A percentile compares a stretch with the other conserved stretches of the same genome.
These are phyloP conservation scores for Octodon degus DNA, from an alignment of 2,113 vertebrate species.

Conservation along the genomic window DNA sequence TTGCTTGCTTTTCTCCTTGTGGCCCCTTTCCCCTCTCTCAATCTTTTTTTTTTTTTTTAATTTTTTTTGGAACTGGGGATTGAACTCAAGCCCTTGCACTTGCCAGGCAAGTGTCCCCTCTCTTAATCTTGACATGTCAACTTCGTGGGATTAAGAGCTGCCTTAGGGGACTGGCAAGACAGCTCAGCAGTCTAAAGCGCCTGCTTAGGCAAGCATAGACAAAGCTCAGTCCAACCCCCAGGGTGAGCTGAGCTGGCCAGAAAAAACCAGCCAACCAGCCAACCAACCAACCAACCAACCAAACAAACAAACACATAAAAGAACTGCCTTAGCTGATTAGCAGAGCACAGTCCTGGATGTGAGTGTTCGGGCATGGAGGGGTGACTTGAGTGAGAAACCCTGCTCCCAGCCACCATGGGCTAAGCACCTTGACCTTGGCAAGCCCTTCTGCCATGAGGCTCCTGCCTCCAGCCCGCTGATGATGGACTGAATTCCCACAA, in stretches of 20 bases:
- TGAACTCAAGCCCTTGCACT: too few species aligned
- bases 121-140: neutral
- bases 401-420: neutral
- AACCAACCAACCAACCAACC: too few species aligned
- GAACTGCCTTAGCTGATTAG: neutral
- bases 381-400: neutral
- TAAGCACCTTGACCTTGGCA: neutral
- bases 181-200: too few species aligned
- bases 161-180: neutral
- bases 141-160: neutral
- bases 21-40: neutral
- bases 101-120: too few species aligned
- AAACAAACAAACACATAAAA: too few species aligned
- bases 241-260: too few species aligned
- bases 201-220: too few species aligned
- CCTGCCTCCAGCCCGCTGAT: neutral
- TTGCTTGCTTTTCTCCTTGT: neutral
- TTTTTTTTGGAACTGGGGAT: too few species aligned
- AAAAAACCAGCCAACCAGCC: too few species aligned
- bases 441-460: neutral
- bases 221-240: too few species aligned
- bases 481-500: neutral
- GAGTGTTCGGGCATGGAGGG: neutral
- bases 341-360: neutral
- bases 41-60: too few species aligned